Conservation (phyloP, 2,888 invertebrate species). For the Pollenia angustigena region DNA sequence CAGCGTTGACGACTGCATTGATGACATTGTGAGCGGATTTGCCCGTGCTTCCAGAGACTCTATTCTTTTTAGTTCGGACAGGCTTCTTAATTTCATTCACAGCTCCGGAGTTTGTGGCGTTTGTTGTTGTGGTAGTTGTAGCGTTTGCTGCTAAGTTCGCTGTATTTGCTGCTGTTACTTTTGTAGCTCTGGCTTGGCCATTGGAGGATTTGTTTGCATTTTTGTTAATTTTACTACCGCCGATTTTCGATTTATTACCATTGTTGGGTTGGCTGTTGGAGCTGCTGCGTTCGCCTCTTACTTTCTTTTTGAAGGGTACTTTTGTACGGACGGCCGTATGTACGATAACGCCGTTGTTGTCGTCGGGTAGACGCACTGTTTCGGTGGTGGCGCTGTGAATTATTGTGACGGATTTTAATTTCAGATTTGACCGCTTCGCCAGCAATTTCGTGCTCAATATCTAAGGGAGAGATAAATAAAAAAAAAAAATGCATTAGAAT, state of each 20-base stretch:
- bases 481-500: slow-evolving; percentile 8
- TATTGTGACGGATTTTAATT: slow-evolving; percentile 94
- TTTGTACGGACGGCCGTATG: slow-evolving; percentile 95
- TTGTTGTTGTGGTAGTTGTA: slow-evolving; percentile 72
- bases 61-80: slow-evolving; percentile 69
- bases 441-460: slow-evolving; percentile 91
- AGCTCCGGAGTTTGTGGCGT: slow-evolving; percentile 5
- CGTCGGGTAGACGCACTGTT: slow-evolving; percentile 92
- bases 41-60: slow-evolving; percentile 51
- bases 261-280: slow-evolving; percentile 77
- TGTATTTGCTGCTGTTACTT: slow-evolving; percentile 38
- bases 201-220: slow-evolving; percentile 84
- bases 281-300: slow-evolving; percentile 84
- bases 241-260: slow-evolving; percentile 79
- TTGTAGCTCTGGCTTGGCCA: slow-evolving; percentile 81
- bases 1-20: slow-evolving; percentile 80
- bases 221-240: slow-evolving; percentile 78
- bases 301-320: slow-evolving; percentile 94
- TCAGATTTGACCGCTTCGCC: slow-evolving; percentile 91
- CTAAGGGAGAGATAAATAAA: slow-evolving; percentile 83
- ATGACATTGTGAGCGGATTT: slow-evolving; percentile 76
- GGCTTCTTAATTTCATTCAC: slow-evolving; percentile 65
- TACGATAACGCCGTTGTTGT: slow-evolving; percentile 90
- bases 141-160: slow-evolving; percentile 28
- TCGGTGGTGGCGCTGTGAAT: slow-evolving; percentile 96